Evolutionary conservation across 53 echinoderm and acorn worm genomes (phyloP).

Genomic region (Pentamera pediparva): DNA sequence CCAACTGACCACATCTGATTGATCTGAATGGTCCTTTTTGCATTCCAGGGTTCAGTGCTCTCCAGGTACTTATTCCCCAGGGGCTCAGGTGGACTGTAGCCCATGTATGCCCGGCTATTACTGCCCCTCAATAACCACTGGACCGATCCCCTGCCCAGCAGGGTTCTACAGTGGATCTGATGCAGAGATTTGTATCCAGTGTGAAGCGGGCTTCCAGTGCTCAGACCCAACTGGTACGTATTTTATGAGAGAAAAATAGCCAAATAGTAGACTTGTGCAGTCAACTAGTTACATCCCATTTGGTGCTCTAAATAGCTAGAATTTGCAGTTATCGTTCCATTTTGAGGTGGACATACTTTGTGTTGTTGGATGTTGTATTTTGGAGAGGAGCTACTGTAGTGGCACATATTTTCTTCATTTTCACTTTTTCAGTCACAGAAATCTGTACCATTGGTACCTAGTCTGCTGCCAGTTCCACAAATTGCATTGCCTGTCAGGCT

Average conservation of each 20-base stretch:
- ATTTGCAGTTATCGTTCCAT: too few species aligned
- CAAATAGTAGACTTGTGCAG: background rate
- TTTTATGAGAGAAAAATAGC: too few species aligned
- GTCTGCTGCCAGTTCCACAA: too few species aligned
- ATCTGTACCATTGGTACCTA: too few species aligned
- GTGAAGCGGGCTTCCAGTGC: slow-evolving; percentile 94
- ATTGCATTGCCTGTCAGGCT: too few species aligned
- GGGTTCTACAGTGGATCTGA: slow-evolving; percentile 74
- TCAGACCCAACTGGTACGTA: slow-evolving; percentile 42
- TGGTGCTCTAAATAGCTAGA: too few species aligned
- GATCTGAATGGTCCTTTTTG: background rate
- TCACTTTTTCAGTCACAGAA: too few species aligned
- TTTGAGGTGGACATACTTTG: too few species aligned
- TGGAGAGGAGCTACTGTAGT: too few species aligned
- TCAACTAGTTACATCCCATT: background rate
- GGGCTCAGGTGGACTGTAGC: slow-evolving; percentile 59
- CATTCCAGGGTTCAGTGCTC: slow-evolving; percentile 33
- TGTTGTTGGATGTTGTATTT: too few species aligned
- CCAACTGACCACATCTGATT: too few species aligned
- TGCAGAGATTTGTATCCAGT: slow-evolving; percentile 82
- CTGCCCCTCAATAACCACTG: slow-evolving; percentile 75
- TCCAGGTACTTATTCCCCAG: slow-evolving; percentile 71
- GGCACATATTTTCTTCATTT: too few species aligned
- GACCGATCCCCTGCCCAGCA: slow-evolving; percentile 49
- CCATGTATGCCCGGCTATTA: slow-evolving; percentile 79